Evolutionary conservation across 23 tunicate genomes (phyloP).

Genomic region (Halocynthia roretzi): DNA sequence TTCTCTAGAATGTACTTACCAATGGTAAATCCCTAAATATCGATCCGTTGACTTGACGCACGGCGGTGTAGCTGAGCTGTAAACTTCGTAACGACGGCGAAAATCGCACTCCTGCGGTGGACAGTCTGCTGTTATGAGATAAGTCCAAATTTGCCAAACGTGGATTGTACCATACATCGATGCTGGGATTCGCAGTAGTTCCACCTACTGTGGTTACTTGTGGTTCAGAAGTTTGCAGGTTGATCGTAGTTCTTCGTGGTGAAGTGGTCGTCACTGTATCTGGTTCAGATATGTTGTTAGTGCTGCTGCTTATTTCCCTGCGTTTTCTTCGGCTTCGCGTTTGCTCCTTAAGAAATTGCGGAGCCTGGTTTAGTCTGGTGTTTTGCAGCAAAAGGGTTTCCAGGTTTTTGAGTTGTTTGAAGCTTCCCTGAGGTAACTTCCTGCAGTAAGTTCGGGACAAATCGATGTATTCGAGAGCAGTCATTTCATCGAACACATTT

Average conservation of each 20-base stretch:
- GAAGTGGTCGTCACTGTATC: not conserved
- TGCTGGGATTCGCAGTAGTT: too few relatives aligned
- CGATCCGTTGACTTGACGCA: not conserved
- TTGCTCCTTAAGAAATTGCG: not conserved
- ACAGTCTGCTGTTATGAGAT: slow-evolving; percentile 31
- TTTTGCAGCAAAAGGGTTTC: slow-evolving; percentile 23
- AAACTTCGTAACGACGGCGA: slow-evolving; percentile 17
- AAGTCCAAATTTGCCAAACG: slow-evolving; percentile 21
- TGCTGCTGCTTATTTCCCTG: too few relatives aligned
- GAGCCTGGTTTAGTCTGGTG: slow-evolving; percentile 13
- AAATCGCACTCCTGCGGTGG: not conserved
- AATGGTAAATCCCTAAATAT: too few relatives aligned
- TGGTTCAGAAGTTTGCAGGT: too few relatives aligned
- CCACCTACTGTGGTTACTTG: too few relatives aligned
- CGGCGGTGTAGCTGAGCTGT: slow-evolving; percentile 11
- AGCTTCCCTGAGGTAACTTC: slow-evolving; percentile 30
- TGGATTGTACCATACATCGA: slow-evolving; percentile 31
- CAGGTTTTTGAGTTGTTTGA: slow-evolving; percentile 24
- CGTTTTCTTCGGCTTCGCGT: not conserved
- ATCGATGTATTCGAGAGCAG: slow-evolving; percentile 26
- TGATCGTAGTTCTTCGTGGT: too few relatives aligned
- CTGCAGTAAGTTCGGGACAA: slow-evolving; percentile 40
- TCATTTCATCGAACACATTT: slow-evolving; percentile 26
- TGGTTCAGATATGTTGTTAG: not conserved
- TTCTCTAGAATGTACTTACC: too few relatives aligned